Percentiles rank a stretch among this genome's conserved stretches.
Conservation (phyloP, 2,888 invertebrate genomes). For the Siphlonurus alternatus region DNA sequence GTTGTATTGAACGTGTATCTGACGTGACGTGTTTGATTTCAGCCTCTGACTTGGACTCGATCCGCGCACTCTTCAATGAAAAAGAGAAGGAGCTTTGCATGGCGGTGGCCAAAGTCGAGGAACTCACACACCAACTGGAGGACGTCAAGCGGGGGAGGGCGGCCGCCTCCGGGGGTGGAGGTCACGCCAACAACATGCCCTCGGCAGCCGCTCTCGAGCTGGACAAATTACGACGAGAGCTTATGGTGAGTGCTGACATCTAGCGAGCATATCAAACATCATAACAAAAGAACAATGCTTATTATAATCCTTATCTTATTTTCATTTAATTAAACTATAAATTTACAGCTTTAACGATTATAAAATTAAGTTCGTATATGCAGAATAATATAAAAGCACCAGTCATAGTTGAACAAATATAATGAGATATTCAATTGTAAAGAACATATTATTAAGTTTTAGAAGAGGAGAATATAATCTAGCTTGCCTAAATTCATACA, state of each 20-base stretch:
- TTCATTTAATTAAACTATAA: background rate
- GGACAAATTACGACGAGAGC: conserved; percentile 79
- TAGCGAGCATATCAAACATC: background rate
- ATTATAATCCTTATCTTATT: background rate
- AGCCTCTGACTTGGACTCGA: conserved; percentile 93
- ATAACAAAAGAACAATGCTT: background rate
- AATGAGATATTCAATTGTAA: too few relatives aligned
- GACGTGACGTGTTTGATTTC: too few relatives aligned
- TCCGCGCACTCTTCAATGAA: conserved; percentile 89
- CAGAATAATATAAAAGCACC: too few relatives aligned
- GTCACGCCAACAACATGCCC: conserved; percentile 20
- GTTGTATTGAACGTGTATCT: too few relatives aligned
- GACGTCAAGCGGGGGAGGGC: conserved; percentile 48
- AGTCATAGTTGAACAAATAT: too few relatives aligned
- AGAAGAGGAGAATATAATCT: too few relatives aligned
- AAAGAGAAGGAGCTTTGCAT: conserved; percentile 92
- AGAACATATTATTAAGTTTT: too few relatives aligned
- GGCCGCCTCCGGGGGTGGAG: conserved; percentile 8
- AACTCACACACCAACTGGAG: conserved; percentile 85
- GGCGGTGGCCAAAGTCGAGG: conserved; percentile 96
- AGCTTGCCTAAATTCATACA: too few relatives aligned
- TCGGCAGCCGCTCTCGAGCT: conserved; percentile 70
- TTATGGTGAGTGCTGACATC: conserved; percentile 50
- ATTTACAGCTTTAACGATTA: too few relatives aligned
- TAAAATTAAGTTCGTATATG: too few relatives aligned